Base-by-base conservation (phyloP, 2,888 invertebrate genomes). In the Noctua janthina region DNA sequence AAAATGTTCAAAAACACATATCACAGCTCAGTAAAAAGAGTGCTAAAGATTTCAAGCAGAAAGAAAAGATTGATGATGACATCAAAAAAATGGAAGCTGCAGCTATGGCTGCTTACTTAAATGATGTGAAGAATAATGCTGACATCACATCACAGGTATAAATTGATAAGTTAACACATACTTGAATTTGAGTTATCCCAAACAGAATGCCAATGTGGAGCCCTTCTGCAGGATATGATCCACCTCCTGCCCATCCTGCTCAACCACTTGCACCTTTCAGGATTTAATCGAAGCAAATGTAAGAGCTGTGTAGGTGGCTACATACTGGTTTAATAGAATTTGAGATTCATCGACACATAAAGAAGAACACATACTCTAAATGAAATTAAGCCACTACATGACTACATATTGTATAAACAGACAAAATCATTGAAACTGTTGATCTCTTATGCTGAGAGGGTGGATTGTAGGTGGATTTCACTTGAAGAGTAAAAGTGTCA, bases 21-120 rank as follows among this genome's bases (percentile, higher is more conserved):
- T 98, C 98, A 86, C 98, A 98, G 88, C 99, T 99, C 84, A 98
- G 98, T 83, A 99, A 98, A 92, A 98, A 98, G 91, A 99, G 99
- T 93, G 97, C 98, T 8, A 98, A 98, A 90, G 98, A 98, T 76
- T 98, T 98, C 83, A 98, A 98, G 91, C 98, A 98, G 87, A 97
- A 98, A 86, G 97, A 98, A 87, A 98, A 98, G 94, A 97, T 98
- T 91, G 98, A 98, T 92, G 97, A 97, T 87, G 98, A 99, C 82
- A 97, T 99, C 87, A 98, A 98, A 86, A 98, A 98, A 94, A 99
- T 99, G 98, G 99, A 99, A 95, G 97, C 98, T 92, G 99, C 98
- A 29, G 99, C 99, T 0, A 97, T 99, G 98, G 98, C 98, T 88
- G 99, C 99, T 0, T 99, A 99, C 91, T 96, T 98, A 83, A 98